Evolutionary conservation across 2,113 vertebrate genomes (phyloP).

Genomic region (Chloropsis hardwickii): DNA sequence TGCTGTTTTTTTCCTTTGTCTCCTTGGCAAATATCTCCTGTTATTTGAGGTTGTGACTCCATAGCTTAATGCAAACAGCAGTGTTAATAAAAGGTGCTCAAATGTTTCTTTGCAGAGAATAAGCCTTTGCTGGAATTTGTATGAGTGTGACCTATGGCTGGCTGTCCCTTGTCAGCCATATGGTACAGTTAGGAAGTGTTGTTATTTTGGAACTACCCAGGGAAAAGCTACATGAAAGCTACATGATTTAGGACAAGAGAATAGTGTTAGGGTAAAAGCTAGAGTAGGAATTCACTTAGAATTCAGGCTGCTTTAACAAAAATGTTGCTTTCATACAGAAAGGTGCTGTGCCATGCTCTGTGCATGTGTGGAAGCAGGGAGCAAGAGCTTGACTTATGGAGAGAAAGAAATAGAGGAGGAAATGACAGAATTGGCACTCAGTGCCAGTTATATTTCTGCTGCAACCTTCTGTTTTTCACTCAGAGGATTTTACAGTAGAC

Average conservation of each 20-base stretch:
- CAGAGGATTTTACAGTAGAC: not conserved
- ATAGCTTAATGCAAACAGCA: not conserved
- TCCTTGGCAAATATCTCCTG: not conserved
- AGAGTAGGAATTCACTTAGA: not conserved
- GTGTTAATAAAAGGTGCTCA: conserved; percentile 11
- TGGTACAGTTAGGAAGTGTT: not conserved
- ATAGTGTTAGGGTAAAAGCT: not conserved
- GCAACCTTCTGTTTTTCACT: not conserved
- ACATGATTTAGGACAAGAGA: not conserved
- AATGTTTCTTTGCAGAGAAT: not conserved
- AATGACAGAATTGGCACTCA: not conserved
- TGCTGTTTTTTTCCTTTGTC: not conserved
- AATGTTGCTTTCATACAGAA: not conserved
- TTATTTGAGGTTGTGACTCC: not conserved
- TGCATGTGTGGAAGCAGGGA: not conserved
- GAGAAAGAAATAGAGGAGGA: not conserved
- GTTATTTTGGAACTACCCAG: conserved; percentile 9
- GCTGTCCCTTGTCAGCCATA: not conserved
- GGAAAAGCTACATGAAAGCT: conserved; percentile 8
- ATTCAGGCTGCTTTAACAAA: not conserved
- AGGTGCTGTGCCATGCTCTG: not conserved
- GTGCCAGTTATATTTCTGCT: not conserved
- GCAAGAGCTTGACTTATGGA: not conserved
- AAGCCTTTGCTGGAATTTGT: conserved; percentile 4
- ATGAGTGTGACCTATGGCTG: not conserved